Evolutionary conservation across 2,888 invertebrate species (phyloP), one percentile per base, ranked within the genome.

Genomic region (Brachynemurus nebulosus): DNA sequence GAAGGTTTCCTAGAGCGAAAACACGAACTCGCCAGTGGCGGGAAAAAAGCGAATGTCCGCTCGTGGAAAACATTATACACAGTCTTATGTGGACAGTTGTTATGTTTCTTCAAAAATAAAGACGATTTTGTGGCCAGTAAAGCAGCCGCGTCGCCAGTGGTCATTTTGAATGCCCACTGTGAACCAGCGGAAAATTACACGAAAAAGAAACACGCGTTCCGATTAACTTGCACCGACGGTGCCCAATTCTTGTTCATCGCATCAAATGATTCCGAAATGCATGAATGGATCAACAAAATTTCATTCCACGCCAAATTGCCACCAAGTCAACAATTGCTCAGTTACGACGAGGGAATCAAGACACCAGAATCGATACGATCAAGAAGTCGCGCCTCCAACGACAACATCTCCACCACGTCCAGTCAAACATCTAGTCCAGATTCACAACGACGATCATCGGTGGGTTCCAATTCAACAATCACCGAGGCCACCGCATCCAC

Each of bases 61-160:
- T 89, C 92, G 0, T 98, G 98, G 98, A 92, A 95, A 57, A 78
- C 76, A 44, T 90, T 86, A 68, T 90, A 95, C 66, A 86, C 91
- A 0, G 96, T 96, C 44, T 72, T 98, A 18, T 97, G 95, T 61
- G 97, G 97, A 0, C 97, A 98, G 62, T 69, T 96, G 54, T 69
- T 98, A 42, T 96, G 95, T 68, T 97, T 98, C 81, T 98, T 97
- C 73, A 85, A 93, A 59, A 93, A 95, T 61, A 85, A 88, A 58
- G 80, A 83, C 53, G 92, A 92, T 65, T 95, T 93, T 67, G 73
- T 78, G 48, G 79, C 80, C 52, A 84, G 89, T 56, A 86, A 88
- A 67, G 92, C 93, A 0, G 84, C 86, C 0, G 82, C 86, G 2
- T 84, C 92, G 0, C 86, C 90, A 0, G 79, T 93, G 19, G 84